These are phyloP conservation scores for Cephus nigrinus DNA, from an alignment of 2,888 invertebrate species.

Conservation along the genomic window DNA sequence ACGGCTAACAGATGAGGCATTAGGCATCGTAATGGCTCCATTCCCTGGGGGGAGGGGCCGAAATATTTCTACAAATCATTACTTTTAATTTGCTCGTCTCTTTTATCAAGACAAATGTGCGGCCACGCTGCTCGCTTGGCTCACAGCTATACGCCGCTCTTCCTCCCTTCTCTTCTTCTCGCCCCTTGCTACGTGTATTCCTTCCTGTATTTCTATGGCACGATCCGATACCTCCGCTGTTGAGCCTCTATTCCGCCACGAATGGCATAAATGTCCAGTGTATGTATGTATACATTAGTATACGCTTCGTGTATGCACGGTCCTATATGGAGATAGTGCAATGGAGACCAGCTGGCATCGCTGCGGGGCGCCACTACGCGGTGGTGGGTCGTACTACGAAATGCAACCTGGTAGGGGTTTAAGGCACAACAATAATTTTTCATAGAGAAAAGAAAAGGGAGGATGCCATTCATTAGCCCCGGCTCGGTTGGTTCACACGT, in stretches of 20 bases:
- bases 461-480: conserved; percentile 64
- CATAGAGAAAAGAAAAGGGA: conserved; percentile 59
- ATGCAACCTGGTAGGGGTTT: conserved; percentile 26
- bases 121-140: conserved; percentile 5
- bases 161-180: background rate
- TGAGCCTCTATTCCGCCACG: background rate
- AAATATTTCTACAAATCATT: conserved; percentile 67
- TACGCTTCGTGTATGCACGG: background rate
- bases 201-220: background rate
- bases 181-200: background rate
- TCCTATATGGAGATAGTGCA: background rate
- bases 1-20: conserved; percentile 64
- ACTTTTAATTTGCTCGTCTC: conserved; percentile 64
- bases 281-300: background rate
- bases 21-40: conserved; percentile 61
- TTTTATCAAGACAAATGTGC: conserved; percentile 58
- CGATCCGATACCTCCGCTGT: background rate
- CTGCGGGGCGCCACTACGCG: conserved; percentile 21
- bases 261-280: background rate
- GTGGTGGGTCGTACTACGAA: conserved; percentile 27
- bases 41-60: conserved; percentile 44
- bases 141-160: background rate
- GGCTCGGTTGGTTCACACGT: conserved; percentile 65
- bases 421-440: conserved; percentile 62
- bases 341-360: conserved; percentile 21